These are phyloP conservation scores for Stomorhina lunata DNA, from an alignment of 2,888 invertebrate genomes.

Conservation along the genomic window DNA sequence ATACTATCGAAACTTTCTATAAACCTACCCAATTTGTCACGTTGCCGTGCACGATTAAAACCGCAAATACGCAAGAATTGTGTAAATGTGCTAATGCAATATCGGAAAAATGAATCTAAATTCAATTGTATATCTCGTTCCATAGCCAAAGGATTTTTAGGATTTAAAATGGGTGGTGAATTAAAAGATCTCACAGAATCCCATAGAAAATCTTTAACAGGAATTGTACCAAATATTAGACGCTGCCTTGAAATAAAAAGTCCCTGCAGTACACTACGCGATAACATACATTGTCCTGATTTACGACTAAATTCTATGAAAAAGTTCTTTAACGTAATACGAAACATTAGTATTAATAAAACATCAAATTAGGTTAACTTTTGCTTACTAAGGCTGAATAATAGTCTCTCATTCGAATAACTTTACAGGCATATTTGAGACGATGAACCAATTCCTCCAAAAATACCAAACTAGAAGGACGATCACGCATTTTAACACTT, in stretches of 20 bases:
- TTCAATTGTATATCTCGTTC: slow-evolving; percentile 86
- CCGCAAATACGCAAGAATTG: slow-evolving; percentile 93
- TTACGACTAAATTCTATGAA: slow-evolving; percentile 95
- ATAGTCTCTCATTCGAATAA: slow-evolving; percentile 88
- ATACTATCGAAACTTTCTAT: slow-evolving; percentile 91
- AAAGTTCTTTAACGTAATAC: slow-evolving; percentile 85
- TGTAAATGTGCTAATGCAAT: slow-evolving; percentile 89
- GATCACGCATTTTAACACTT: slow-evolving; percentile 93
- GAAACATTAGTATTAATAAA: too few species aligned
- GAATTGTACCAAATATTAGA: slow-evolving; percentile 79
- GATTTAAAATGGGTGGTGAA: slow-evolving; percentile 92
- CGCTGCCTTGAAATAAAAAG: slow-evolving; percentile 83
- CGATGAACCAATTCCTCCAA: slow-evolving; percentile 90
- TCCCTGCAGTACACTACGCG: slow-evolving; percentile 92
- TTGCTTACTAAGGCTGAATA: slow-evolving; percentile 88
- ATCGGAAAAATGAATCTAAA: slow-evolving; percentile 92
- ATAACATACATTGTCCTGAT: slow-evolving; percentile 92
- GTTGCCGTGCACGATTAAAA: slow-evolving; percentile 96
- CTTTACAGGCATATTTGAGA: slow-evolving; percentile 90
- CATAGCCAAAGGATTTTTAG: slow-evolving; percentile 83
- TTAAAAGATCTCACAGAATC: slow-evolving; percentile 94
- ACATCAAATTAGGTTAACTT: background rate
- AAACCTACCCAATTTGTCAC: slow-evolving; percentile 94
- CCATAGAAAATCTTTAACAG: slow-evolving; percentile 88
- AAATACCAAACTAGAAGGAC: slow-evolving; percentile 85